Conservation (phyloP, 2,888 invertebrate species). For the Plagodis pulveraria region DNA sequence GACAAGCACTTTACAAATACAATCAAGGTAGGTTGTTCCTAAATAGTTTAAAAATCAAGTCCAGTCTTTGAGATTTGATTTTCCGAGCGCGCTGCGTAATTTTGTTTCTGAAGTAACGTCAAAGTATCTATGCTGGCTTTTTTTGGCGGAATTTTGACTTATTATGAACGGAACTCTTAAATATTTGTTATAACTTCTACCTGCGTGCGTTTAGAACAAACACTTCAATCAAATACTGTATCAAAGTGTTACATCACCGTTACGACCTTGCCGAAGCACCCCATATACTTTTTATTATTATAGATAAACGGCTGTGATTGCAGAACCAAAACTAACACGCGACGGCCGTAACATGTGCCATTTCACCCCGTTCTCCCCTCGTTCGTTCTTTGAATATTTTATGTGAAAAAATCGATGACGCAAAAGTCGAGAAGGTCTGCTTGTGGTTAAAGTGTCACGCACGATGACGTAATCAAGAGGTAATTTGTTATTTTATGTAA, state of each 20-base stretch:
- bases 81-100: too few relatives aligned
- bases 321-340: slow-evolving; percentile 20
- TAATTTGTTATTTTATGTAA: too few relatives aligned
- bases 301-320: slow-evolving; percentile 17
- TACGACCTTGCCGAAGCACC: slow-evolving; percentile 6
- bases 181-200: neutral
- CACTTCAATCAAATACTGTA: neutral
- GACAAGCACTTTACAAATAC: too few relatives aligned
- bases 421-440: neutral
- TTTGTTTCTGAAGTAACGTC: too few relatives aligned
- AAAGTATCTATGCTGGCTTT: too few relatives aligned
- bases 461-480: too few relatives aligned
- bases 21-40: too few relatives aligned
- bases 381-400: slow-evolving; percentile 20
- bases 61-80: too few relatives aligned
- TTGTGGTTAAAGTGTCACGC: neutral
- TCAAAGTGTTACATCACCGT: slow-evolving; percentile 4
- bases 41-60: too few relatives aligned
- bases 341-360: slow-evolving; percentile 18
- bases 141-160: too few relatives aligned
- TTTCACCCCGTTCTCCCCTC: slow-evolving; percentile 17
- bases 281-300: slow-evolving; percentile 15
- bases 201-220: slow-evolving; percentile 2
- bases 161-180: too few relatives aligned
- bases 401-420: slow-evolving; percentile 20